phyloP scores from a whole-genome alignment of 2,888 invertebrate species.

The Odontothrips loti region DNA sequence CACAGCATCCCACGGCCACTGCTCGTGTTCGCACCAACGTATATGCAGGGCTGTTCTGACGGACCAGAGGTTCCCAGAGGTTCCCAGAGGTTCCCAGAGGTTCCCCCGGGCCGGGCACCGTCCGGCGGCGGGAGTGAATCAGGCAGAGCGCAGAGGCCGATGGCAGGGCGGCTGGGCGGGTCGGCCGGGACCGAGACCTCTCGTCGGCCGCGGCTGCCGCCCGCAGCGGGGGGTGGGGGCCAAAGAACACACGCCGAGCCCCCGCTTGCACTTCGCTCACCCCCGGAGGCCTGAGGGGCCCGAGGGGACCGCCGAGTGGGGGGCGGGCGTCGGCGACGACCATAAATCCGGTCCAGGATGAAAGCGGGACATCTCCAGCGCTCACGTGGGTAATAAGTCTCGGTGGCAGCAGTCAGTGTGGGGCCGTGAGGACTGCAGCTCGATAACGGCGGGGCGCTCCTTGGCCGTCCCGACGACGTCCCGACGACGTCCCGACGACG shows the following conservation, averaged over 20 bases:
- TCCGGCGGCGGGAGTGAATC: no score
- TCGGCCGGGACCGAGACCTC: no score
- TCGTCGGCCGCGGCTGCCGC: neutral
- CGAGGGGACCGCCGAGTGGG: neutral
- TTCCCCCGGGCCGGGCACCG: no score
- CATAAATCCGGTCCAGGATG: neutral
- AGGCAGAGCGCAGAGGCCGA: no score
- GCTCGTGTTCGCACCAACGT: no score
- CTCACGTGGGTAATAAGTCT: neutral
- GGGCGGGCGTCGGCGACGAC: neutral
- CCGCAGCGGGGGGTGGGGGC: neutral
- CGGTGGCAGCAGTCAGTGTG: neutral
- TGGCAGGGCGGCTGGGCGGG: no score
- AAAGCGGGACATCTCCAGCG: slow-evolving; percentile 2
- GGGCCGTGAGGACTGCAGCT: no score
- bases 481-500: no score
- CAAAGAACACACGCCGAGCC: neutral
- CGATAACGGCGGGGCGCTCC: neutral
- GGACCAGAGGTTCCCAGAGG: no score
- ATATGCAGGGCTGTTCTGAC: no score
- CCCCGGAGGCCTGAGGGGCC: neutral
- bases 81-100: no score
- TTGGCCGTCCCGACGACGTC: neutral
- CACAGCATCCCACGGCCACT: no score
- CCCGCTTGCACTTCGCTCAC: neutral